A percentile compares a stretch with the other conserved stretches of the same genome.
phyloP scores from a whole-genome alignment of 2,888 invertebrate genomes.

The Leptinotarsa haldemani region DNA sequence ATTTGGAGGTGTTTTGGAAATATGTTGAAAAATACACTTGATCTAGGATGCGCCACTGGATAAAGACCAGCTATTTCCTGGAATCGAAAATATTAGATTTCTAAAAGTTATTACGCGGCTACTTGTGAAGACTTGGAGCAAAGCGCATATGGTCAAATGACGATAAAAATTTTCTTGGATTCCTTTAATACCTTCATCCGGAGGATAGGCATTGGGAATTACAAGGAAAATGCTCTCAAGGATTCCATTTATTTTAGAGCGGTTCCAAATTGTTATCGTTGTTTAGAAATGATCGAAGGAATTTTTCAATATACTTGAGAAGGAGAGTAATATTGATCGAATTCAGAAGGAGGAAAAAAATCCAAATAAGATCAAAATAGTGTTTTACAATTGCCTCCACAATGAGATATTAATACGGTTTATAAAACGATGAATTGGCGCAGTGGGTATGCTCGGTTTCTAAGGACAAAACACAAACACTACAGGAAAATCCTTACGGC shows the following conservation, averaged over 20 bases:
- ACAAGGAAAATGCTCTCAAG: background rate
- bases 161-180: slow-evolving; percentile 23
- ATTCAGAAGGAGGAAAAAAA: background rate
- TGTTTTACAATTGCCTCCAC: no score
- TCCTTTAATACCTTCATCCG: slow-evolving; percentile 15
- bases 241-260: background rate
- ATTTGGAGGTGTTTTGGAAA: no score
- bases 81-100: slow-evolving; percentile 23
- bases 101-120: slow-evolving; percentile 24
- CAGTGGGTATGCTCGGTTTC: no score
- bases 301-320: background rate
- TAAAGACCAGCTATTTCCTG: background rate
- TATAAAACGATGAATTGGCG: no score
- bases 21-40: background rate
- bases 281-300: background rate
- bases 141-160: slow-evolving; percentile 27
- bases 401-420: no score
- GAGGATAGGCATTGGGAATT: slow-evolving; percentile 10
- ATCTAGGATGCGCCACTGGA: slow-evolving; percentile 8
- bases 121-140: slow-evolving; percentile 15
- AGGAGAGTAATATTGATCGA: background rate
- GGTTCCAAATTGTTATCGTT: background rate
- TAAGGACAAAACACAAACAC: no score
- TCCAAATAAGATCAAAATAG: no score
- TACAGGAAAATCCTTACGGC: no score